A percentile compares a stretch with the other conserved stretches of the same genome.
phyloP scores from a whole-genome alignment of 2,797 vertebrate species.

The Ispidina lecontei region DNA sequence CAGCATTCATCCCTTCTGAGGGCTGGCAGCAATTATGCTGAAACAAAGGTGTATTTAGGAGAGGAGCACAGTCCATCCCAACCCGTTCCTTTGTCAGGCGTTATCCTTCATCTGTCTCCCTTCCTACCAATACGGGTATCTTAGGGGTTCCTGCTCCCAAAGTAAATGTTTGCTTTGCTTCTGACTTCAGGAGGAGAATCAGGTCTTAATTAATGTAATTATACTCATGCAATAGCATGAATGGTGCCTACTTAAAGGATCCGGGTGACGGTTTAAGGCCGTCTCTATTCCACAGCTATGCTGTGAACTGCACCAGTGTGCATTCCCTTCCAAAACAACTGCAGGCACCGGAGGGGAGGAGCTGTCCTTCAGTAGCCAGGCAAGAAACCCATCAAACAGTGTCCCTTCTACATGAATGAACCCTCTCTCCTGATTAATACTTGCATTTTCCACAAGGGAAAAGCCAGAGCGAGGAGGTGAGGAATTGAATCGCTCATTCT shows the following conservation, averaged over 20 bases:
- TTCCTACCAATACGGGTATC: not conserved
- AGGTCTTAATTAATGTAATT: not conserved
- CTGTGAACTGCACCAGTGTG: constrained; percentile 10
- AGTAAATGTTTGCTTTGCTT: not conserved
- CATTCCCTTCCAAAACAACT: constrained; percentile 26
- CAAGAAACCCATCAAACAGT: constrained; percentile 18
- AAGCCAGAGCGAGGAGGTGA: not conserved
- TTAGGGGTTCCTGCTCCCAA: not conserved
- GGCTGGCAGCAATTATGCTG: not conserved
- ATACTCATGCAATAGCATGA: not conserved
- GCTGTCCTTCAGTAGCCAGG: constrained; percentile 24
- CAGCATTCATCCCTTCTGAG: not conserved
- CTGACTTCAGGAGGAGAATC: constrained; percentile 8
- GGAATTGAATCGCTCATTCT: constrained; percentile 14
- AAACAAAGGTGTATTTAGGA: not conserved
- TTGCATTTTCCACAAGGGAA: constrained; percentile 27
- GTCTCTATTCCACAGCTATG: not conserved
- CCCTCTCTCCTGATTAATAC: constrained; percentile 31
- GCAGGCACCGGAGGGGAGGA: constrained; percentile 25
- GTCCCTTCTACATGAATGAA: constrained; percentile 38
- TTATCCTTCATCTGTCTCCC: not conserved
- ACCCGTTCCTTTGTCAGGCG: not conserved
- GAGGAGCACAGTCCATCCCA: not conserved
- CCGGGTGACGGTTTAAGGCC: not conserved
- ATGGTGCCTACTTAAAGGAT: not conserved